Conservation (phyloP, 1,140 invertebrate species). For the Muscidifurax raptorellus region DNA sequence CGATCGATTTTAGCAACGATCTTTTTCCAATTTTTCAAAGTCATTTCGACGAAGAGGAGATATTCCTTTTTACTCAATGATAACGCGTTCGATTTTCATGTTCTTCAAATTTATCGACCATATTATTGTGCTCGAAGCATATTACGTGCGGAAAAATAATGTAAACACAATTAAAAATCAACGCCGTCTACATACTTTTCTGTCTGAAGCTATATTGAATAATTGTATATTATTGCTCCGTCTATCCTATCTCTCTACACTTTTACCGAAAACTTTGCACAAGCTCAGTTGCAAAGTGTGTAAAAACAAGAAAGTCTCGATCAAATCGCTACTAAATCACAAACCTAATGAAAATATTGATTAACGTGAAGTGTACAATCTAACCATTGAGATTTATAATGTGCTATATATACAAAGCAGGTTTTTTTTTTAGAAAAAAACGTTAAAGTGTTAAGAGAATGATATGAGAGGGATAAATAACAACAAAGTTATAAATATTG, state of each 20-base stretch:
- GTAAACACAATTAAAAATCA: not conserved
- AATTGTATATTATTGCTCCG: not conserved
- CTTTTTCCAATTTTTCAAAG: slow-evolving; percentile 9
- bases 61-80: slow-evolving; percentile 18
- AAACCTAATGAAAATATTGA: too few species aligned
- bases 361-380: too few species aligned
- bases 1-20: slow-evolving; percentile 44
- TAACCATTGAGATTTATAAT: not conserved
- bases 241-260: not conserved
- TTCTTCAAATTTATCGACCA: slow-evolving; percentile 43
- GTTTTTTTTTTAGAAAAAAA: not conserved
- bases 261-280: slow-evolving; percentile 6
- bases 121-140: not conserved
- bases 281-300: not conserved
- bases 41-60: not conserved
- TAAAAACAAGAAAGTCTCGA: not conserved
- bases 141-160: not conserved
- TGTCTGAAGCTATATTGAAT: not conserved
- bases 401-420: not conserved
- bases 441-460: not conserved
- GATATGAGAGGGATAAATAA: slow-evolving; percentile 24
- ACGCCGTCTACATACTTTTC: not conserved
- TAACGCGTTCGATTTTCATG: slow-evolving; percentile 39
- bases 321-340: not conserved
- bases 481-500: slow-evolving; percentile 41